These are phyloP conservation scores for Ceratina japonica DNA, from an alignment of 1,140 invertebrate species.

Conservation along the genomic window DNA sequence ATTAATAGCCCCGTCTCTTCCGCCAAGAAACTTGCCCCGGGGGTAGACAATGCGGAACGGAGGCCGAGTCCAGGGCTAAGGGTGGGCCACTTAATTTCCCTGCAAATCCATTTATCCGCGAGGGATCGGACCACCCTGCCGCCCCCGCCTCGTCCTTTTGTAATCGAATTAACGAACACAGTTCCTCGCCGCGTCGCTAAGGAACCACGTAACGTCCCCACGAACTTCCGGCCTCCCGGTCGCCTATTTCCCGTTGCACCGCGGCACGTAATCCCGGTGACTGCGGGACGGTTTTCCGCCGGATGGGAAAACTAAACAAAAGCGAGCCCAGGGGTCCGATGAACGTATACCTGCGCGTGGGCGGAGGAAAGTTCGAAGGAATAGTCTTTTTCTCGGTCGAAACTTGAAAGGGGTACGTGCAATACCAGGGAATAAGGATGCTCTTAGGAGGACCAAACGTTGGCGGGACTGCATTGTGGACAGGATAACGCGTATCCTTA, in stretches of 20 bases:
- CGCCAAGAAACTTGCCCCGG: conserved; percentile 6
- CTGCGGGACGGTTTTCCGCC: background rate
- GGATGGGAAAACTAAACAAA: conserved; percentile 11
- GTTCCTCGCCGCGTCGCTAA: background rate
- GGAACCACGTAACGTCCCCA: background rate
- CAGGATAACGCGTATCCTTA: background rate
- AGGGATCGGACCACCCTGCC: conserved; percentile 3
- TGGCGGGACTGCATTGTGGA: background rate
- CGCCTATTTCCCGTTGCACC: background rate
- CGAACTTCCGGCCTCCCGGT: background rate
- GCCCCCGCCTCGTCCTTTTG: background rate
- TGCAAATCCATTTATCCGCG: conserved; percentile 18
- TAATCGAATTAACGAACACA: conserved; percentile 32
- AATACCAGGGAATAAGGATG: background rate
- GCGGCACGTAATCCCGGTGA: conserved; percentile 28
- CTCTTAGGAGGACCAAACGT: background rate
- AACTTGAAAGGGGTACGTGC: background rate
- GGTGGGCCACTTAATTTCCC: conserved; percentile 34
- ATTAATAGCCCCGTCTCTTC: conserved; percentile 33
- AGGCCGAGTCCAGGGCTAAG: too few relatives aligned
- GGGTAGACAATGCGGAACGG: conserved; percentile 14
- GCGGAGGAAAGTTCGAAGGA: background rate
- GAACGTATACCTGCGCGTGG: background rate
- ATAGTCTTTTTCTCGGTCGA: background rate
- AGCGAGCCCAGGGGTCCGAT: background rate